Evolutionary conservation across 2,113 vertebrate species (phyloP), one percentile per base, ranked within the genome.

Genomic region (Tor tambroides): DNA sequence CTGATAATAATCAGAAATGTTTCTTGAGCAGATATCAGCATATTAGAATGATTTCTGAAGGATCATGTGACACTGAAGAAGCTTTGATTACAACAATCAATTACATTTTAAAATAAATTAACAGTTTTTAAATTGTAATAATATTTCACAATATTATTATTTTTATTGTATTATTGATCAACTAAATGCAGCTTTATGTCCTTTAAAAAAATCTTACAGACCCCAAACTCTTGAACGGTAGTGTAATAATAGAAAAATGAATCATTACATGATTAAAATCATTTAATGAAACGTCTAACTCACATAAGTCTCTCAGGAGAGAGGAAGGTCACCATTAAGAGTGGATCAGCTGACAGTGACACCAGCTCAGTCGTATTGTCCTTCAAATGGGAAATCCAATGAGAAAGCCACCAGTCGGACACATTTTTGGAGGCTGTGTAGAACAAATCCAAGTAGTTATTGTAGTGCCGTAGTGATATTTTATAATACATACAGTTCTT

Each of bases 381-480:
- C 43, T 94, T 95, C 86, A 98, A 92, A 86, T 94, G 92, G 9
- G 97, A 96, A 89, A 98, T 96, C 98, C 98, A 99, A 90, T 98
- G 92, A n/a, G 98, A 98, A 23, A 99, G 92, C 98, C 98, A 99
- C 98, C 98, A 99, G 89, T 99, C 98, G 0, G 97, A 97, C 0
- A 95, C 84, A 7, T 99, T 99, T 93, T 96, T 96, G 2, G 98
- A 97, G 63, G 93, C 98, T 99, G 91, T 26, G n/a, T 2, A 26
- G 86, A 30, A 26, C 23, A 85, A 83, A 11, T 3, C 30, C 28
- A 61, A 3, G 8, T 38, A 35, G 32, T 85, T 28, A 80, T 23
- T 21, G 43, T 59, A 67, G 17, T 19, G 21, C 41, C 6, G 21
- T 49, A 23, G 3, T 1, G 14, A 26, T 41, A 1, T n/a, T 8